Base-by-base conservation (phyloP, 1,140 invertebrate species). In the Brachystomella parvula region DNA sequence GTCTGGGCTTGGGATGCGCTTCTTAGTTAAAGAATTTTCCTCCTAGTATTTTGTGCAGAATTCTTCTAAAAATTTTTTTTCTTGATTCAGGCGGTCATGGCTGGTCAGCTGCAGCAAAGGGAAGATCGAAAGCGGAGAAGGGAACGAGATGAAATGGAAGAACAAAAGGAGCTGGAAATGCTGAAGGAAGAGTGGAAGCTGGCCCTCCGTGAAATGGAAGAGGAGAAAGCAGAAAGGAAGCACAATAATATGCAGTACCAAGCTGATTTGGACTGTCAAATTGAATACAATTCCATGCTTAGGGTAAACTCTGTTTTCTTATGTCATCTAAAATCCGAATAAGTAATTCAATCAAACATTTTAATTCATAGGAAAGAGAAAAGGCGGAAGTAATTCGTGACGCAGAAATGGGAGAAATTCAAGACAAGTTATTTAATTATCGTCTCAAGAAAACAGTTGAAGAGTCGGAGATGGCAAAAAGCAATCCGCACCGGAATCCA, bases 181-280 rank as follows among this genome's bases (percentile, higher is more conserved):
- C 56, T 71, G 61, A 66, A 68, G 58, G 57, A 66, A 39, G 70
- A 71, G 53, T 71, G 70, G 70, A 64, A 60, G 30, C 19, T 31
- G 33, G 68, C 68, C 62, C 61, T 71, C 26, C 31, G 57, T 17
- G 67, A 71, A 49, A 19, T 67, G 39, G 70, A 71, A 33, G 19
- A 53, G 30, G 67, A 69, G 35, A 71, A 64, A 57, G 24, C 12
- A 24, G 64, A 21, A 2, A 24, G 32, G 26, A 56, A 47, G n/a
- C 21, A 28, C 6, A 67, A 58, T n/a, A 47, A 60, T 21, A 24
- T 21, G 12, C 61, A 69, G 24, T 71, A 71, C 61, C 28, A 63
- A 31, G 33, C 31, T 24, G 70, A 71, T 35, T 59, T 71, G 44
- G 63, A 69, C 29, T 66, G 59, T 3, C 70, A 71, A 65, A 47